These are phyloP conservation scores for Sakesphorus luctuosus DNA, from an alignment of 2,113 vertebrate species.

Conservation along the genomic window DNA sequence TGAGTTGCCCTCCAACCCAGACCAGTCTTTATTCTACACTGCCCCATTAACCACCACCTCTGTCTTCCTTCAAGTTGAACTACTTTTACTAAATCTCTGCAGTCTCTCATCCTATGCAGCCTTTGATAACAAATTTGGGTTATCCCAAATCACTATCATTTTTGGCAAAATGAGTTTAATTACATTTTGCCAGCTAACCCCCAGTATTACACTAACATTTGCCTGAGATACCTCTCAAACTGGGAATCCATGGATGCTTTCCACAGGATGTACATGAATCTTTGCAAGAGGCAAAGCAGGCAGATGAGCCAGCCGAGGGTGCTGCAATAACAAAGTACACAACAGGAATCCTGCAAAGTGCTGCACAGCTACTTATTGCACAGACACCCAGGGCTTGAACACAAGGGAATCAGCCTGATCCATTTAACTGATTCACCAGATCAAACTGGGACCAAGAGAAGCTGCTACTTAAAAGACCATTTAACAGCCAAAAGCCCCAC, in stretches of 20 bases:
- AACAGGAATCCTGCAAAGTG: background rate
- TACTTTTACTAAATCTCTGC: background rate
- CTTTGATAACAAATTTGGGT: background rate
- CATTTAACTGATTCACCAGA: background rate
- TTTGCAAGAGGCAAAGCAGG: background rate
- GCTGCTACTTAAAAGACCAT: background rate
- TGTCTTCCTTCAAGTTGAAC: background rate
- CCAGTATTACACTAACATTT: background rate
- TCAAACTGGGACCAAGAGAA: background rate
- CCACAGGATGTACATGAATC: background rate
- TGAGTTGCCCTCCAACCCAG: background rate
- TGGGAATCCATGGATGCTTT: background rate
- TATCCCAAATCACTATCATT: background rate
- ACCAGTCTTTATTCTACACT: background rate
- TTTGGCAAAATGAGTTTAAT: background rate
- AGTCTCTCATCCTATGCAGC: background rate
- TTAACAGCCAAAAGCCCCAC: background rate
- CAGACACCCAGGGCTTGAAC: background rate
- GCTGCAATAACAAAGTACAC: background rate
- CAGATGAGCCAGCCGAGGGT: background rate
- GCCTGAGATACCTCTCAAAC: background rate
- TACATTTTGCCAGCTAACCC: background rate
- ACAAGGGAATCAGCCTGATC: background rate
- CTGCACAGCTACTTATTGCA: background rate
- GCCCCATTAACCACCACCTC: background rate